Conservation (phyloP, 2,113 vertebrate species). For the Tetraodon nigroviridis region DNA sequence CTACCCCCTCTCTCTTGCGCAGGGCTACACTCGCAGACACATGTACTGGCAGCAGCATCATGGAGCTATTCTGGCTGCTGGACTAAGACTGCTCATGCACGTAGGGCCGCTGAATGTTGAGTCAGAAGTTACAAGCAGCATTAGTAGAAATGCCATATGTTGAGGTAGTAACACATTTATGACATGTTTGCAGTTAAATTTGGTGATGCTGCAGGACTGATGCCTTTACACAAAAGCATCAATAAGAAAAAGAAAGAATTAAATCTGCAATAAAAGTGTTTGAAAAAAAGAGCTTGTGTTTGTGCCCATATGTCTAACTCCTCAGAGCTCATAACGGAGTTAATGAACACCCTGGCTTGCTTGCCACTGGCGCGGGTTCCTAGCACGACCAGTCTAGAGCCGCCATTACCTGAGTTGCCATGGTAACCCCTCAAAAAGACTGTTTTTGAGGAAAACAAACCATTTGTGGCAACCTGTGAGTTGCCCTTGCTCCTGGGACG, state of each 20-base stretch:
- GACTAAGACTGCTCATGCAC: slow-evolving; percentile 13
- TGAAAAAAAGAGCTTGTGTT: no score
- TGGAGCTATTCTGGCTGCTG: slow-evolving; percentile 42
- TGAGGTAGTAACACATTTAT: no score
- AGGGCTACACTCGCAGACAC: slow-evolving; percentile 49
- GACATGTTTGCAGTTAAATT: no score
- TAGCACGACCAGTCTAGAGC: slow-evolving; percentile 42
- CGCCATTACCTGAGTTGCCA: slow-evolving; percentile 62
- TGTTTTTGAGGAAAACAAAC: slow-evolving; percentile 63
- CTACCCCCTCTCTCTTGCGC: slow-evolving; percentile 38
- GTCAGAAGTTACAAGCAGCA: not conserved
- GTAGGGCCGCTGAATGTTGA: slow-evolving; percentile 7
- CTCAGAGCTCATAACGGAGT: no score
- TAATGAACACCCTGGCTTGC: slow-evolving; percentile 3
- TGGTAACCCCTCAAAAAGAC: slow-evolving; percentile 60
- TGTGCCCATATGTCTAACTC: no score
- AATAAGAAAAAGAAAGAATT: no score
- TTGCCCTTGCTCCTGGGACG: slow-evolving; percentile 11
- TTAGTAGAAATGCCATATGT: not conserved
- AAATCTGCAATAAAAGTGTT: no score
- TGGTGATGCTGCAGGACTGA: no score
- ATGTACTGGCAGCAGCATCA: slow-evolving; percentile 44
- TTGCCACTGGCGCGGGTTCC: slow-evolving; percentile 29
- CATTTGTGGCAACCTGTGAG: slow-evolving; percentile 56
- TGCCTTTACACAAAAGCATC: no score